Evolutionary conservation across 2,888 invertebrate genomes (phyloP).

Genomic region (Ichneumoninae sp.): DNA sequence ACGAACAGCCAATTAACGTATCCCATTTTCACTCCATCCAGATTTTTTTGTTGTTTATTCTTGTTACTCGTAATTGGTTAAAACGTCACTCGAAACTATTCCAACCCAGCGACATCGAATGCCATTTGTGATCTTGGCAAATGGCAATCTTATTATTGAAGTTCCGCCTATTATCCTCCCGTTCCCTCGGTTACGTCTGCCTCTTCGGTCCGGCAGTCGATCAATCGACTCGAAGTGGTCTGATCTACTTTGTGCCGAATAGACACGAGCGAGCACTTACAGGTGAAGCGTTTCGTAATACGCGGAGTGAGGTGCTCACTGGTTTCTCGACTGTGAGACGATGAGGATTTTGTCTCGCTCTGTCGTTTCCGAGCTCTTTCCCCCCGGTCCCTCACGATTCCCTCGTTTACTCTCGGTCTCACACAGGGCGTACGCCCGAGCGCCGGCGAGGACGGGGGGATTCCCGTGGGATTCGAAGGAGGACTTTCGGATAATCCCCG

Average conservation of each 20-base stretch:
- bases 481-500: slow-evolving; percentile 77
- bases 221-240: slow-evolving; percentile 43
- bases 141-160: background rate
- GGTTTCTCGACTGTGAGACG: slow-evolving; percentile 70
- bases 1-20: background rate
- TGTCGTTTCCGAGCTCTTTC: slow-evolving; percentile 6
- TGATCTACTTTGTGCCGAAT: slow-evolving; percentile 42
- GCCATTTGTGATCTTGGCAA: background rate
- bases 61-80: background rate
- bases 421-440: slow-evolving; percentile 31
- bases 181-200: background rate
- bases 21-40: background rate
- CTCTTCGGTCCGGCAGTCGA: slow-evolving; percentile 29
- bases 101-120: background rate
- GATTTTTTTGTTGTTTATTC: background rate
- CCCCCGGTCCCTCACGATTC: slow-evolving; percentile 31
- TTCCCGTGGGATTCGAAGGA: slow-evolving; percentile 74
- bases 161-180: background rate
- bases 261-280: slow-evolving; percentile 54
- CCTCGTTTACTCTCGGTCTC: slow-evolving; percentile 50
- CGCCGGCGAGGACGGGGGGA: slow-evolving; percentile 51
- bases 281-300: slow-evolving; percentile 47
- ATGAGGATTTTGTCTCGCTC: slow-evolving; percentile 51
- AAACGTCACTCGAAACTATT: background rate
- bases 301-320: slow-evolving; percentile 62